phyloP scores from a whole-genome alignment of 2,888 invertebrate species.

The Tipula helvola region DNA sequence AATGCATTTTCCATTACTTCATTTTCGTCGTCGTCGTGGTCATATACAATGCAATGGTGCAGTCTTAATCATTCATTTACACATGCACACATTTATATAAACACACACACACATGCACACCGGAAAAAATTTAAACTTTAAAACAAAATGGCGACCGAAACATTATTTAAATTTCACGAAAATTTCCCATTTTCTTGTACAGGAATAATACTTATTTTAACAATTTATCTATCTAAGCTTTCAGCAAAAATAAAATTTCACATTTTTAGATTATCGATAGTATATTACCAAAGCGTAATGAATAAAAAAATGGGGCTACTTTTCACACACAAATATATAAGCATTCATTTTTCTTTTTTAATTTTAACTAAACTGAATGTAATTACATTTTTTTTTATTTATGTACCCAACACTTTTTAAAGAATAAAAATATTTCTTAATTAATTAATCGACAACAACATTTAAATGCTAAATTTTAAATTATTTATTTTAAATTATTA shows the following conservation, averaged over 20 bases:
- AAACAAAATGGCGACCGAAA: slow-evolving; percentile 4
- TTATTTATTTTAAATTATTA: not conserved
- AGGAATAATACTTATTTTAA: not conserved
- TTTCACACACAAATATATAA: not conserved
- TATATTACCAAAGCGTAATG: not conserved
- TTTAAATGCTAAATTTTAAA: not conserved
- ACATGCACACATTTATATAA: not conserved
- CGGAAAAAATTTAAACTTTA: not conserved
- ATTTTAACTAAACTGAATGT: not conserved
- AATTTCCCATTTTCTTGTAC: not conserved
- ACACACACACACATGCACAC: not conserved
- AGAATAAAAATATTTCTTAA: not conserved
- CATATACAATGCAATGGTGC: not conserved
- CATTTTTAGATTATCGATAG: not conserved
- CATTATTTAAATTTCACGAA: not conserved
- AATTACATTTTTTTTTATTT: not conserved
- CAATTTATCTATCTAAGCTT: not conserved
- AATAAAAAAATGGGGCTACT: not conserved
- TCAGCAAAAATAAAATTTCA: not conserved
- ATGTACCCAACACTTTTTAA: not conserved
- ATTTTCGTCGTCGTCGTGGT: not conserved
- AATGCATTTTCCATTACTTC: not conserved
- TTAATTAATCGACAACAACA: not conserved
- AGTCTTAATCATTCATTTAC: not conserved
- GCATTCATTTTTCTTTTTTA: not conserved